phyloP scores from a whole-genome alignment of 2,888 invertebrate genomes.

The Cacoxenus indagator region DNA sequence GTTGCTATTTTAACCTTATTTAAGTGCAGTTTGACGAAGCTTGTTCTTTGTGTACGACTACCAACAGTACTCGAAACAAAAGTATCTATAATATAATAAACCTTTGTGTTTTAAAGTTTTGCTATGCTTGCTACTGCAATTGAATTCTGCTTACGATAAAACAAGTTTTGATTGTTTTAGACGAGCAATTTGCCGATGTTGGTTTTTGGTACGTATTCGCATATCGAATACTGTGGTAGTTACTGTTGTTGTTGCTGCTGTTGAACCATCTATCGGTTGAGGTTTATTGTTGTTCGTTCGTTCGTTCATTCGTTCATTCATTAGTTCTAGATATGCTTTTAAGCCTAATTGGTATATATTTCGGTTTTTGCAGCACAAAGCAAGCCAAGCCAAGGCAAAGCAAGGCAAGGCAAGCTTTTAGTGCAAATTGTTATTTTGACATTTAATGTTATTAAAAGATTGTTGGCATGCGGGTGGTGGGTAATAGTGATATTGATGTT shows the following conservation, averaged over 20 bases:
- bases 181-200: not conserved
- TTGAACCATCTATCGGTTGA: not conserved
- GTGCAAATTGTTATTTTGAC: not conserved
- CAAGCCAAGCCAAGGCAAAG: too few relatives aligned
- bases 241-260: constrained; percentile 19
- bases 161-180: not conserved
- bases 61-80: too few relatives aligned
- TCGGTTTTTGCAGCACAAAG: too few relatives aligned
- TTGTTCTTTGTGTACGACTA: too few relatives aligned
- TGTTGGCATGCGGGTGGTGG: not conserved
- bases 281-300: not conserved
- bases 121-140: too few relatives aligned
- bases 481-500: not conserved
- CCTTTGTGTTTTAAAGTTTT: too few relatives aligned
- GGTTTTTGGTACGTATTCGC: not conserved
- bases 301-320: not conserved
- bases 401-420: too few relatives aligned
- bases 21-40: too few relatives aligned
- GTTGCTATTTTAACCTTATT: too few relatives aligned
- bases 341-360: not conserved
- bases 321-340: not conserved
- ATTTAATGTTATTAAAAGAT: not conserved
- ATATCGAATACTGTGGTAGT: too few relatives aligned
- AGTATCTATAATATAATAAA: too few relatives aligned
- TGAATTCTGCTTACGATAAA: too few relatives aligned